Evolutionary conservation across 2,113 vertebrate genomes (phyloP).

Genomic region (Condylura cristata): DNA sequence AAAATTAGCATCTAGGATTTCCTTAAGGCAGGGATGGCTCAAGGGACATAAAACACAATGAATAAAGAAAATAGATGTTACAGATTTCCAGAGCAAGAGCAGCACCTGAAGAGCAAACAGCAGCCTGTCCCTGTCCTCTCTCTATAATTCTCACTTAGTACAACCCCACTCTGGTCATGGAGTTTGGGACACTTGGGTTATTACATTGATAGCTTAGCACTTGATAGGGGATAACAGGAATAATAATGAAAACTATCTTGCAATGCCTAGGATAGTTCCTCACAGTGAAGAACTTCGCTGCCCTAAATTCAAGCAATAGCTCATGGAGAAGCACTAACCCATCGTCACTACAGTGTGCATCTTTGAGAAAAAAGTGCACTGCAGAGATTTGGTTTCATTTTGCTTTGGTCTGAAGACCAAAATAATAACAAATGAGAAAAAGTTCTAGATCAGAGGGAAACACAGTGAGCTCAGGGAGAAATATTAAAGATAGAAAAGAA

Average conservation of each 20-base stretch:
- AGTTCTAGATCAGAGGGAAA: not conserved
- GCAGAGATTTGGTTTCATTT: not conserved
- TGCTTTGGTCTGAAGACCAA: not conserved
- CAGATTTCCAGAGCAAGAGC: not conserved
- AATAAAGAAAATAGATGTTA: not conserved
- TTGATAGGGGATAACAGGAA: too few species aligned
- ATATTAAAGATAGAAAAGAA: not conserved
- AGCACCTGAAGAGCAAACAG: not conserved
- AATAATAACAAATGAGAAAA: not conserved
- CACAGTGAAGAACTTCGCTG: not conserved
- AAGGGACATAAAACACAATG: not conserved
- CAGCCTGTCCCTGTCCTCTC: not conserved
- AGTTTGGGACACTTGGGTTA: not conserved
- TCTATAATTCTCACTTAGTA: accelerated
- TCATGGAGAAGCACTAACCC: not conserved
- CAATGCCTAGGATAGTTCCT: not conserved
- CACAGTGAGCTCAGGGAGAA: not conserved
- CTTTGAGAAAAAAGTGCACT: not conserved
- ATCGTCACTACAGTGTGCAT: not conserved
- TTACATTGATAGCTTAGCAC: not conserved
- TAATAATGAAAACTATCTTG: not conserved
- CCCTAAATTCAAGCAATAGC: not conserved
- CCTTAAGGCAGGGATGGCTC: not conserved
- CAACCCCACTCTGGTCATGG: not conserved
- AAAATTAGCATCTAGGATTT: not conserved